Base-by-base conservation (phyloP, 1,140 invertebrate species). In the Drosophila sproati region DNA sequence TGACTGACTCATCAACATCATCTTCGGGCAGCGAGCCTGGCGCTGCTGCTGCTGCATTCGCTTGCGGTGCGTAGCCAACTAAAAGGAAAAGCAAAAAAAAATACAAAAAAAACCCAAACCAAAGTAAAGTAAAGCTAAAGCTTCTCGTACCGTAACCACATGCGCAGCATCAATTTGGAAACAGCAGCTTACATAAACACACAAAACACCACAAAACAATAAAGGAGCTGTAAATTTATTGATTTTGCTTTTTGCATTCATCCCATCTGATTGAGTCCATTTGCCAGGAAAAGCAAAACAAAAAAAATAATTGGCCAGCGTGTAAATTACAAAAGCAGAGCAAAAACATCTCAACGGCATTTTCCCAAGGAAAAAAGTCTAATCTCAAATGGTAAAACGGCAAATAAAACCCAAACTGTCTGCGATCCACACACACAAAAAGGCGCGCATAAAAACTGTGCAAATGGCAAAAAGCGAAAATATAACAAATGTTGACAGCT, bases 381-480 rank as follows among this genome's bases (percentile, higher is more conserved):
- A 63, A 89, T 89, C 80, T 89, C 83, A 88, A 87, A 88, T 88
- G 83, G 83, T 88, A 88, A 87, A 82, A 70, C 54, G 10, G 51
- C 56, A 37, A 62, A 68, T 62, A 66, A 67, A 60, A 55, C 47
- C 37, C 57, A 73, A 73, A 78, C 62, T 62, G 77, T 71, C 80
- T 62, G 31, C 66, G 34, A 43, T 31, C 39, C 5, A 81, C 45
- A 74, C 59, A 68, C 39, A 81, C 50, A 67, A 61, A 72, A 57
- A 61, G 59, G 54, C 31, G 64, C 79, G 45, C 68, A 68, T 64
- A 47, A 57, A 72, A 60, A 56, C n/a, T 62, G 43, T 50, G 68
- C 59, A 51, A 74, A 56, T 61, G 34, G 35, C 35, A 70, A 63
- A 29, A 41, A 35, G 45, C 8, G 41, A 68, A 39, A 6, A 8